Base-by-base conservation (phyloP, 2,113 vertebrate genomes). In the Cacatua alba region DNA sequence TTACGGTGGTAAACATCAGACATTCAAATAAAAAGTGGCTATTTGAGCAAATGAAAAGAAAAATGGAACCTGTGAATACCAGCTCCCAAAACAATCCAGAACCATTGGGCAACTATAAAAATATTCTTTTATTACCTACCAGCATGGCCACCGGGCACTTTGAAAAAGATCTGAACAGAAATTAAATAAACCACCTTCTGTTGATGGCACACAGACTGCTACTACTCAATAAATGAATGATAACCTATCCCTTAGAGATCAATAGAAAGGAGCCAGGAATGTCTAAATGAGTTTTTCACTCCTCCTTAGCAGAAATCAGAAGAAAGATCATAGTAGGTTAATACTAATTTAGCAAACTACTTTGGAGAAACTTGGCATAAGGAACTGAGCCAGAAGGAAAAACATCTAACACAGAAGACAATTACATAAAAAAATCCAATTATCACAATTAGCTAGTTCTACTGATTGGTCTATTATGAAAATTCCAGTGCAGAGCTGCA, bases 401-500 rank as follows among this genome's bases (percentile, higher is more conserved):
- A 94, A 90, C 90, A 94, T 94, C 86, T 94, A 97, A 97, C 86
- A 92, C 84, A 90, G 86, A 96, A 92, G 87, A 96, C 91, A 96
- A 97, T 97, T 96, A 95, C 64, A 87, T 71, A 28, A 93, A 95
- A 96, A 98, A 97, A 96, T 95, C 97, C 95, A 97, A 92, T 97
- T 96, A 98, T 94, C 96, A 90, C 97, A 95, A 97, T 97, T 97
- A 98, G 94, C 94, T 97, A 67, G 74, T 88, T 96, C 77, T 78
- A 86, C 88, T 96, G 95, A 97, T 90, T 86, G 59, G 90, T 74
- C 71, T 92, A 76, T 86, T 97, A 94, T 29, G 35, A 96, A 97
- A 94, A 92, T 93, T 92, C 88, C 82, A 86, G 62, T 15, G 11
- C 33, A 81, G 70, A 80, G 68, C 41, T 92, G 33, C 82, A 90